A percentile compares a stretch with the other conserved stretches of the same genome.
phyloP scores from a whole-genome alignment of 2,888 invertebrate genomes.

The Lacanobia wlatinum region DNA sequence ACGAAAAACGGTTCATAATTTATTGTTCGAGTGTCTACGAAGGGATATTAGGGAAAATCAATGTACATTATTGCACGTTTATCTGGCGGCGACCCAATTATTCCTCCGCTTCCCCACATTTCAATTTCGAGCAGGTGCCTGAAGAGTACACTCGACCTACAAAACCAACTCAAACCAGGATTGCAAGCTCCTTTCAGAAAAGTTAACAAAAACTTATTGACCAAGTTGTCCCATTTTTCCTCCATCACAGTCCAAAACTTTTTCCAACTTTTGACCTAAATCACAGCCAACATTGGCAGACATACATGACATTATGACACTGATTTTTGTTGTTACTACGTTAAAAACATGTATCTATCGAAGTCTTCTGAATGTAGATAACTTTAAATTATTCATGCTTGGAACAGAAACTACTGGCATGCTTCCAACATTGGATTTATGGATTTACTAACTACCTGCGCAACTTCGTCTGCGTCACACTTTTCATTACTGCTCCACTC shows the following conservation, averaged over 20 bases:
- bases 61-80: no score
- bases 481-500: no score
- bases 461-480: no score
- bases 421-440: conserved; percentile 19
- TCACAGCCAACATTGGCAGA: background rate
- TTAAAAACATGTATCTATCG: conserved; percentile 4
- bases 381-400: conserved; percentile 1
- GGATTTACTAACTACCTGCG: no score
- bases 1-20: no score
- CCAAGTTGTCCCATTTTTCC: background rate
- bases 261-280: background rate
- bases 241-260: background rate
- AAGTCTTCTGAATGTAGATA: background rate
- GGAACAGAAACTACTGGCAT: conserved; percentile 15
- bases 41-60: no score
- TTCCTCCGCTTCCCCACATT: no score
- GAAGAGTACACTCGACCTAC: no score
- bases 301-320: background rate
- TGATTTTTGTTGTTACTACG: background rate
- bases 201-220: background rate
- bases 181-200: background rate
- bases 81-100: no score
- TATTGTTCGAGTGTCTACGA: no score
- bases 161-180: background rate
- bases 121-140: no score